Base-by-base conservation (phyloP, 2,888 invertebrate species). In the Drosophila tripunctata region DNA sequence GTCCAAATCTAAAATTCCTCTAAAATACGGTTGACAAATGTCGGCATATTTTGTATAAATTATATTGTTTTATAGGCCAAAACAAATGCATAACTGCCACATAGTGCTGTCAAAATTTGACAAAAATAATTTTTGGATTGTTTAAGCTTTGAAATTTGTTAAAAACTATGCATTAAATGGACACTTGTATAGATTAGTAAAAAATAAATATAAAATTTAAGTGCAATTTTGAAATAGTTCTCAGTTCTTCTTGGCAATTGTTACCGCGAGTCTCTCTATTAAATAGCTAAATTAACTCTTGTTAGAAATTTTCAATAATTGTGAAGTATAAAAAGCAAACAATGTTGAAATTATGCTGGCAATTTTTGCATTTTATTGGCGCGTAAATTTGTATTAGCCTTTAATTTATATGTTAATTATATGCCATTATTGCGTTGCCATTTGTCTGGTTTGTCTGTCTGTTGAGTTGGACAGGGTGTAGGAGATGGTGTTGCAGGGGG, bases 331-430 rank as follows among this genome's bases (percentile, higher is more conserved):
- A 52, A 36, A 33, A 38, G 17, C 27, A 67, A 48, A 44, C 15
- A 55, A 50, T 21, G 30, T 22, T 19, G 15, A 62, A 63, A 67
- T 44, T 44, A 55, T 58, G 43, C 40, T 27, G 17, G 7, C 10
- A 38, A 61, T 70, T 75, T 82, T 58, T 57, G 70, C 63, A 77
- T 71, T 83, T 79, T 65, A 77, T 83, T 74, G 63, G 36, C 44
- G 17, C 61, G 48, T 64, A 54, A 66, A 84, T 81, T 76, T 71
- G 62, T 77, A 69, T 78, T 81, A 75, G 82, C 71, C 67, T 64
- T 79, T 79, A 81, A 86, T 86, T 84, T 81, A 77, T 86, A 81
- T 84, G 81, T 79, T 86, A 83, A 83, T 83, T 84, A 68, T 71
- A 54, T 61, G 67, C 60, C 63, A 75, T 75, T 76, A 68, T 67